A percentile compares a stretch with the other conserved stretches of the same genome.
phyloP scores from a whole-genome alignment of 2,797 vertebrate species.

The Kryptopterus vitreolus region DNA sequence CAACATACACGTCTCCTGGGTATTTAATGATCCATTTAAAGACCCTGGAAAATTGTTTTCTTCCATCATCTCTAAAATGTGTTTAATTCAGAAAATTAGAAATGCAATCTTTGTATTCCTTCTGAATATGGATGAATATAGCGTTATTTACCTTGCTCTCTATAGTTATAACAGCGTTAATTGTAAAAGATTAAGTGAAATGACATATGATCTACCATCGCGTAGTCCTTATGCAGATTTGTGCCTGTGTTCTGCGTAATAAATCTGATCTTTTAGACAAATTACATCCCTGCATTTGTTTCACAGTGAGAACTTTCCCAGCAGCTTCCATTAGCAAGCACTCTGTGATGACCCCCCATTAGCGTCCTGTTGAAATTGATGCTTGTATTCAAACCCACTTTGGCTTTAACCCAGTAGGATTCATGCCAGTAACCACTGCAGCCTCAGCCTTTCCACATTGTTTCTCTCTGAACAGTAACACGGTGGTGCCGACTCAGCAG shows the following conservation, averaged over 20 bases:
- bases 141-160: background rate
- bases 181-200: background rate
- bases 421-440: constrained; percentile 32
- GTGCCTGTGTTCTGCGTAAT: constrained; percentile 1
- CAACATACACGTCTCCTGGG: background rate
- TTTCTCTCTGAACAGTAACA: background rate
- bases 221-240: constrained; percentile 7
- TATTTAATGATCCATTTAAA: background rate
- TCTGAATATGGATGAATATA: background rate
- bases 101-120: background rate
- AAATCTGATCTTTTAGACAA: background rate
- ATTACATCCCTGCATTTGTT: constrained; percentile 21
- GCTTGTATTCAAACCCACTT: constrained; percentile 20
- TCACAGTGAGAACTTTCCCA: constrained; percentile 14
- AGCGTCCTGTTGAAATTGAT: constrained; percentile 29
- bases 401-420: constrained; percentile 37
- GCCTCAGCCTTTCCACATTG: constrained; percentile 1
- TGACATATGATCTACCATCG: background rate
- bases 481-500: constrained; percentile 18
- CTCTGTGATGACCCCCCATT: constrained; percentile 40
- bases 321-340: constrained; percentile 26
- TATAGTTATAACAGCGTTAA: background rate
- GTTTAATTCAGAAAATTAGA: background rate
- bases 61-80: background rate
- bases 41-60: background rate